These are phyloP conservation scores for Bubo bubo DNA, from an alignment of 2,113 vertebrate genomes.

Conservation along the genomic window DNA sequence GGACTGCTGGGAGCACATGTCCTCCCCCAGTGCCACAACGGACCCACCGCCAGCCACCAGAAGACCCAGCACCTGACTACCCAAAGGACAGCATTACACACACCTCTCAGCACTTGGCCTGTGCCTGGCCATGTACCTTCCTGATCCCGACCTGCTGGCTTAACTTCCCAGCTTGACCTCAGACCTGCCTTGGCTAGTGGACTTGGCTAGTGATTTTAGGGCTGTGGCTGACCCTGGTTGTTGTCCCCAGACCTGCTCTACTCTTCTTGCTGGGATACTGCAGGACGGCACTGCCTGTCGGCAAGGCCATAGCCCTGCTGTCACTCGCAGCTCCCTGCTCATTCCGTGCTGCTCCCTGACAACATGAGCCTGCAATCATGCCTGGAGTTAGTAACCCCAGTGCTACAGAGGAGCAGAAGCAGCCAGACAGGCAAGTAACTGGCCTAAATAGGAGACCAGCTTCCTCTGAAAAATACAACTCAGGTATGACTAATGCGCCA, in stretches of 20 bases:
- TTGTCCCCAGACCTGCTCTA: neutral
- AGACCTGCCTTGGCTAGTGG: neutral
- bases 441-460: neutral
- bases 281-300: neutral
- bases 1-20: neutral
- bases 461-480: neutral
- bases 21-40: neutral
- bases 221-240: neutral
- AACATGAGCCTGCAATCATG: neutral
- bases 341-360: neutral
- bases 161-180: neutral
- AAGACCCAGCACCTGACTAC: neutral
- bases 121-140: neutral
- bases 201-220: neutral
- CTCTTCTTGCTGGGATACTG: neutral
- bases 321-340: neutral
- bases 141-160: neutral
- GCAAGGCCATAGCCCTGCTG: neutral
- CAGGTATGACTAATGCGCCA: constrained; percentile 21
- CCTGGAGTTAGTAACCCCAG: neutral
- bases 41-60: neutral
- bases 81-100: neutral
- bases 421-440: neutral
- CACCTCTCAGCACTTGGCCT: neutral
- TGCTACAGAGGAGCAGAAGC: neutral